These are phyloP conservation scores for Malurus melanocephalus DNA, from an alignment of 2,113 vertebrate genomes.

Conservation along the genomic window DNA sequence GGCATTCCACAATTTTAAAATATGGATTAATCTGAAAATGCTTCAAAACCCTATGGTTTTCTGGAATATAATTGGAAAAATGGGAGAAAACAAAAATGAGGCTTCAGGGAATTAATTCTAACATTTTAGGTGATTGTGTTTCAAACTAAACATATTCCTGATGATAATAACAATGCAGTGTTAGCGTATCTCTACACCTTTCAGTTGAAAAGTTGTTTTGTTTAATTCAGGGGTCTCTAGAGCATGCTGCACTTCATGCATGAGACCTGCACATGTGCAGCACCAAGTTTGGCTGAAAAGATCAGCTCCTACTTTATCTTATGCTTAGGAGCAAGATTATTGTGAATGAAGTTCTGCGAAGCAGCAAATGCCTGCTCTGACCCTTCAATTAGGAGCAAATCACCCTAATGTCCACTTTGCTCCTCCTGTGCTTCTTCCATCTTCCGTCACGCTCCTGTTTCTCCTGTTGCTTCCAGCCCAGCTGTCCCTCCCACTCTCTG, in stretches of 20 bases:
- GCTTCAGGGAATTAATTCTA: not conserved
- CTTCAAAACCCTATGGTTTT: not conserved
- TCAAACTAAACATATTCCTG: not conserved
- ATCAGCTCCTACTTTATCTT: not conserved
- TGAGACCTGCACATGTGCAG: not conserved
- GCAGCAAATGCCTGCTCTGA: not conserved
- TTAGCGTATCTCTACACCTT: not conserved
- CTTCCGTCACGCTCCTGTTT: not conserved
- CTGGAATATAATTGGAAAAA: not conserved
- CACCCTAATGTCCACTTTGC: not conserved
- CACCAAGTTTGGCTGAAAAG: not conserved
- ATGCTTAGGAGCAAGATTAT: not conserved
- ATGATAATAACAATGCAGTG: not conserved
- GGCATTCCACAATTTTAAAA: not conserved
- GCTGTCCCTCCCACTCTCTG: not conserved
- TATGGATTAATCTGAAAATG: not conserved
- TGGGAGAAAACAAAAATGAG: not conserved
- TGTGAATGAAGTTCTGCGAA: rapidly evolving
- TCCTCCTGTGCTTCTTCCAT: not conserved
- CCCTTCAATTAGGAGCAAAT: not conserved
- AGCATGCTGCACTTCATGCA: not conserved
- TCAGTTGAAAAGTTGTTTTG: not conserved
- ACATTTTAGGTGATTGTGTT: not conserved
- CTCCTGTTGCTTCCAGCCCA: not conserved
- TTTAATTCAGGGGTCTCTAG: not conserved